phyloP scores from a whole-genome alignment of 2,888 invertebrate species.

The Agrypnus murinus region DNA sequence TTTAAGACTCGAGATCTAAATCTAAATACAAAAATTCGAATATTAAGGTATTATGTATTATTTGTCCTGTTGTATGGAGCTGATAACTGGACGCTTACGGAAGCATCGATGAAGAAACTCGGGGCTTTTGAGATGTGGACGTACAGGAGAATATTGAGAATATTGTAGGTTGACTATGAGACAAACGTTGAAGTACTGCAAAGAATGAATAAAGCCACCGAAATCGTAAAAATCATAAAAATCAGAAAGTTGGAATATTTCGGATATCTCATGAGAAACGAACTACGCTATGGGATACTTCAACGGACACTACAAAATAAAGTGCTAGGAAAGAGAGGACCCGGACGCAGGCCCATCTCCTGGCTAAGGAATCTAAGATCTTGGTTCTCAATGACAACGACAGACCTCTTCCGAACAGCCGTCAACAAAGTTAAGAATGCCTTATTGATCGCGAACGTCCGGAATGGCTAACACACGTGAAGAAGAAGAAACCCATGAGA shows the following conservation, averaged over 20 bases:
- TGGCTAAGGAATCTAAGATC: slow-evolving; percentile 1
- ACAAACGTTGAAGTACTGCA: slow-evolving; percentile 6
- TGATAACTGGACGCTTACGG: slow-evolving; percentile 5
- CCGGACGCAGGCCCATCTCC: neutral
- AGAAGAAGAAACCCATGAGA: too few relatives aligned
- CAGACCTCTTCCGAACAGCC: too few relatives aligned
- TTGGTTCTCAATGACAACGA: too few relatives aligned
- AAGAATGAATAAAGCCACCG: neutral
- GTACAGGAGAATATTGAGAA: too few relatives aligned
- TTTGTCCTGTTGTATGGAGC: too few relatives aligned
- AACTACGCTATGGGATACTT: neutral
- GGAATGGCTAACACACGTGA: too few relatives aligned
- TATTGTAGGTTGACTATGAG: slow-evolving; percentile 1
- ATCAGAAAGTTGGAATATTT: too few relatives aligned
- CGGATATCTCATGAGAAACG: slow-evolving; percentile 5
- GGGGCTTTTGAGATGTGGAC: slow-evolving; percentile 1
- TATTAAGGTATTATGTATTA: slow-evolving; percentile 1
- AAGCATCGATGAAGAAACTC: slow-evolving; percentile 6
- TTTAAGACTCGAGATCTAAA: neutral
- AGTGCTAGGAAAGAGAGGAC: too few relatives aligned
- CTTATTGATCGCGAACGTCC: too few relatives aligned
- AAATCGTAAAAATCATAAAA: slow-evolving; percentile 6
- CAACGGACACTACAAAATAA: too few relatives aligned
- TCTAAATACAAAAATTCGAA: neutral
- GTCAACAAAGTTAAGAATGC: too few relatives aligned